phyloP scores from a whole-genome alignment of 2,113 vertebrate species.

The Indicator maculatus region DNA sequence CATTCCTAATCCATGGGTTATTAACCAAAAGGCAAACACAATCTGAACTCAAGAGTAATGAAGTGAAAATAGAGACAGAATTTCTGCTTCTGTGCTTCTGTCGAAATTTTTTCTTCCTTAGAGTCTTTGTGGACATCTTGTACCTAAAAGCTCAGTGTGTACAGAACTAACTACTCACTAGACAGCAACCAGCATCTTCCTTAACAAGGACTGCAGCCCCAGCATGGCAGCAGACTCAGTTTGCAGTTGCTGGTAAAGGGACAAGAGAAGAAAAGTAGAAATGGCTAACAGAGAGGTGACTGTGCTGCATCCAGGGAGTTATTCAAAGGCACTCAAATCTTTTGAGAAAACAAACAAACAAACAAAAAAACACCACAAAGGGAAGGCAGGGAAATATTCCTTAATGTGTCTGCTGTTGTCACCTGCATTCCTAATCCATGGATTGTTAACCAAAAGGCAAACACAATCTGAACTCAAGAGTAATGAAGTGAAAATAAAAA shows the following conservation, averaged over 20 bases:
- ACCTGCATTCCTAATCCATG: neutral
- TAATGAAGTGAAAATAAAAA: neutral
- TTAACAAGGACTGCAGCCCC: neutral
- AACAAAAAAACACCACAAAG: neutral
- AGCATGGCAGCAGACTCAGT: neutral
- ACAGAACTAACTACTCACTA: neutral
- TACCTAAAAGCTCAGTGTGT: neutral
- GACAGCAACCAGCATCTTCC: neutral
- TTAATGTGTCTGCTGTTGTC: neutral
- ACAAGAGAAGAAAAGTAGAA: neutral
- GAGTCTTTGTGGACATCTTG: neutral
- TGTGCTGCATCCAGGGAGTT: neutral
- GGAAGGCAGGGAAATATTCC: neutral
- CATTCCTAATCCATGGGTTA: neutral
- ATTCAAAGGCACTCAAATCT: neutral
- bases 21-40: slow-evolving; percentile 20
- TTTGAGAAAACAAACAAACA: too few species aligned
- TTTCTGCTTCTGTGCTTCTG: neutral
- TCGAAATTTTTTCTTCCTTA: neutral
- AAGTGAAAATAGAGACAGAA: neutral
- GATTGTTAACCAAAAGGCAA: slow-evolving; percentile 19
- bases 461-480: neutral
- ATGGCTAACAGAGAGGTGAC: neutral
- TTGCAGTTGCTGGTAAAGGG: neutral
- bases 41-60: neutral